Percentiles rank a stretch among this genome's conserved stretches.
Conservation (phyloP, 2,888 invertebrate species). For the Oeneis ivallda region DNA sequence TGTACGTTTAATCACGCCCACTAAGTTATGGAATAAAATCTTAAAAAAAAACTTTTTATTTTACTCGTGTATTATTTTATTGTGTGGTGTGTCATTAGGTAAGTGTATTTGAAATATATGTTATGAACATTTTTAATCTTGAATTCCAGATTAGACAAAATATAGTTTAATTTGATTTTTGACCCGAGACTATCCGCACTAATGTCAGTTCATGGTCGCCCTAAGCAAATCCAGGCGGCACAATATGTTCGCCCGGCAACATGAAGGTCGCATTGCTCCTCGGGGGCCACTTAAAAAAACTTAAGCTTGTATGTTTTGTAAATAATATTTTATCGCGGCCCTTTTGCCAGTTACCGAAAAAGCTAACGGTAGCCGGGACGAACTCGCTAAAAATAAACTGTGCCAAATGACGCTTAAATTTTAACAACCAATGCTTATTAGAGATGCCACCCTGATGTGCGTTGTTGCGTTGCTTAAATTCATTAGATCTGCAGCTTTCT, state of each 20-base stretch:
- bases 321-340: slow-evolving; percentile 68
- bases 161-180: neutral
- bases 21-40: no score
- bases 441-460: no score
- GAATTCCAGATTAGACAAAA: no score
- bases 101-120: no score
- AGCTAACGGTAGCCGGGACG: slow-evolving; percentile 29
- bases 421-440: no score
- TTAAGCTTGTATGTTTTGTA: slow-evolving; percentile 68
- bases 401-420: neutral
- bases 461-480: no score
- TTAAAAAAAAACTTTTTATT: no score
- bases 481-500: no score
- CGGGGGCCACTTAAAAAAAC: slow-evolving; percentile 66
- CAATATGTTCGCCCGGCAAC: slow-evolving; percentile 54
- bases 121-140: no score
- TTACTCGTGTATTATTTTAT: no score
- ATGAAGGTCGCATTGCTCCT: slow-evolving; percentile 69
- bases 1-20: no score
- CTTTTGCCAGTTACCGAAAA: slow-evolving; percentile 32
- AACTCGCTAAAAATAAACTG: neutral
- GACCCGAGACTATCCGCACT: neutral
- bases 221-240: slow-evolving; percentile 38
- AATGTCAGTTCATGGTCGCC: slow-evolving; percentile 29
- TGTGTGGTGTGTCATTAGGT: no score